Percentiles rank a stretch among this genome's conserved stretches.
Conservation (phyloP, 2,113 vertebrate genomes). For the Daubentonia madagascariensis region DNA sequence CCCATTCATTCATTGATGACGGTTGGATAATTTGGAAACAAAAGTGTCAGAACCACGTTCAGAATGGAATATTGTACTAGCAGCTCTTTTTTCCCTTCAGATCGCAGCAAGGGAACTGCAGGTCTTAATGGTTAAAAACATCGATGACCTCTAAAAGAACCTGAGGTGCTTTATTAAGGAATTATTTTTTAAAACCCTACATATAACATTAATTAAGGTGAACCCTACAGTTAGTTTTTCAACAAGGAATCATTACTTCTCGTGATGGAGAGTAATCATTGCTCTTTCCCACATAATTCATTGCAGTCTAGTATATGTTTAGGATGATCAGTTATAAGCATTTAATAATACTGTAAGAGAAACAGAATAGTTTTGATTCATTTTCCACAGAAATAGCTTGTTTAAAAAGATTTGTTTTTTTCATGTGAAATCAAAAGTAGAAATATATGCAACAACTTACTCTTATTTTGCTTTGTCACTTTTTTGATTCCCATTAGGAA, state of each 20-base stretch:
- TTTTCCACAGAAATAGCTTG: neutral
- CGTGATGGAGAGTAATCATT: neutral
- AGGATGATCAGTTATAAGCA: too few relatives aligned
- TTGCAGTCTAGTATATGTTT: accelerated
- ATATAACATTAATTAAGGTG: too few relatives aligned
- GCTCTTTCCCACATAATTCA: accelerated
- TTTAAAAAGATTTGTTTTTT: neutral
- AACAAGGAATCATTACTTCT: neutral
- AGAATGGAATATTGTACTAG: neutral
- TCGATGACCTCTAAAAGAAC: neutral
- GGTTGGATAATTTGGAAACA: neutral
- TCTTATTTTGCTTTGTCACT: neutral
- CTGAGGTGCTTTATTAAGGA: neutral
- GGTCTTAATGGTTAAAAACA: neutral
- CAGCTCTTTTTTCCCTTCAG: neutral
- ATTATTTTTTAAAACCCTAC: neutral
- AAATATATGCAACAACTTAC: neutral
- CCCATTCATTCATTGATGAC: neutral
- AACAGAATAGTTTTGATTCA: too few relatives aligned
- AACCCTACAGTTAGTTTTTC: neutral
- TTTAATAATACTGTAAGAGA: accelerated
- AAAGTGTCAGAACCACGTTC: neutral
- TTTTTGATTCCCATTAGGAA: neutral
- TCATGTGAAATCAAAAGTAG: neutral
- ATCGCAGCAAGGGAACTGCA: neutral